Conservation (phyloP, 2,113 vertebrate genomes). For the Machaerirhynchus nigripectus region DNA sequence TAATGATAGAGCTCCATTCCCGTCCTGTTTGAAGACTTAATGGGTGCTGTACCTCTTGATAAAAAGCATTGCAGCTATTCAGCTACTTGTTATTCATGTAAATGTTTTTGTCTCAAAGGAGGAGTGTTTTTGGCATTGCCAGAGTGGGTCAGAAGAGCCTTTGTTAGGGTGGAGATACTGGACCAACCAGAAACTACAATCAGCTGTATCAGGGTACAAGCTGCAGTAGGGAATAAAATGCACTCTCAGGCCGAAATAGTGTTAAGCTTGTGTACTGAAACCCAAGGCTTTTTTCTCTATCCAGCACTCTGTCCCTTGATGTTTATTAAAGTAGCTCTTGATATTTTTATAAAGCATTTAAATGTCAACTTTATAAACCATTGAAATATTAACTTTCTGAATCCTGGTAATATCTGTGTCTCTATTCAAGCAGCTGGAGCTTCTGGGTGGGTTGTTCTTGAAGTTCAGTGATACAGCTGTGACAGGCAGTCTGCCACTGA, state of each 20-base stretch:
- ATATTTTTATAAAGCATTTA: background rate
- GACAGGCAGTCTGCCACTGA: accelerated
- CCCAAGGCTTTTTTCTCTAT: background rate
- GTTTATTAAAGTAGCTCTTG: background rate
- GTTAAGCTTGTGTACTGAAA: background rate
- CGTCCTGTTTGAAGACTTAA: background rate
- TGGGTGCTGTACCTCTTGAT: background rate
- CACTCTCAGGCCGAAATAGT: background rate
- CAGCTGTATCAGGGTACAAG: background rate
- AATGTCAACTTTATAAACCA: background rate
- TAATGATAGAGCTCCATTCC: background rate
- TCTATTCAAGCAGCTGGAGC: background rate
- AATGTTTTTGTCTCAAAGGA: background rate
- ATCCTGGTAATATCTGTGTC: background rate
- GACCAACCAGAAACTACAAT: background rate
- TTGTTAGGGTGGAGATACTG: background rate
- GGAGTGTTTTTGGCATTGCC: background rate
- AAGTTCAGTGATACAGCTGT: background rate
- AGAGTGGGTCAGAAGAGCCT: background rate
- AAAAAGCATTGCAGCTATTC: background rate
- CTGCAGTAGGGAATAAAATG: background rate
- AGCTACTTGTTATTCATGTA: background rate
- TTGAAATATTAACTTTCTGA: background rate
- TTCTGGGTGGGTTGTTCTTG: background rate
- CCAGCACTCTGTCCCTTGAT: background rate